Conservation (phyloP, 2,113 vertebrate species). For the Coryphaenoides rupestris region DNA sequence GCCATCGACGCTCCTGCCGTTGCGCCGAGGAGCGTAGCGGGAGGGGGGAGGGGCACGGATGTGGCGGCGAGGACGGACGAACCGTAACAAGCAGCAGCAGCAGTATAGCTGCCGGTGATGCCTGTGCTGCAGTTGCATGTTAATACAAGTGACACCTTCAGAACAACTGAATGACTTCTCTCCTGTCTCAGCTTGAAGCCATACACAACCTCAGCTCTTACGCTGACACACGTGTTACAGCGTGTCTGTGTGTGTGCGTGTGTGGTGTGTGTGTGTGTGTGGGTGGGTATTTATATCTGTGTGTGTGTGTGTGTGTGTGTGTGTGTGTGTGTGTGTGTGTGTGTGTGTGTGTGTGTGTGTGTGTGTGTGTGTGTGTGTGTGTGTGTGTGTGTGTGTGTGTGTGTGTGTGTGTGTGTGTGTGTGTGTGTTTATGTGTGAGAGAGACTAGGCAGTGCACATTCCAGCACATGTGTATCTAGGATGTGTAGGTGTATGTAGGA, state of each 20-base stretch:
- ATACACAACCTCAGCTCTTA: neutral
- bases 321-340: slow-evolving; percentile 2
- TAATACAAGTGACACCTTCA: too few relatives aligned
- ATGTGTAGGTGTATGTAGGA: neutral
- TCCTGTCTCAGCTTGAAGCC: slow-evolving; percentile 35
- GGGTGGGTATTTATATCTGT: neutral
- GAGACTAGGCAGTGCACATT: neutral
- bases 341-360: slow-evolving; percentile 3
- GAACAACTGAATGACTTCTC: slow-evolving; percentile 23
- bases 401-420: slow-evolving; percentile 1
- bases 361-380: slow-evolving; percentile 3
- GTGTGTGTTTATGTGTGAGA: neutral
- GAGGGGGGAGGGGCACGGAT: too few relatives aligned
- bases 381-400: slow-evolving; percentile 1
- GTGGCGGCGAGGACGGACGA: too few relatives aligned
- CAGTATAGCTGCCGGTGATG: neutral
- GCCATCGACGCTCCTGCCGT: too few relatives aligned
- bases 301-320: neutral
- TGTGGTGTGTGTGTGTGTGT: neutral
- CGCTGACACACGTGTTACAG: slow-evolving; percentile 19
- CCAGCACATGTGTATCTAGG: neutral
- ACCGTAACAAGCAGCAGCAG: too few relatives aligned
- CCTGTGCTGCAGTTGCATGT: too few relatives aligned
- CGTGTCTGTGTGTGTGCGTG: slow-evolving; percentile 5
- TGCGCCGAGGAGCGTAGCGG: too few relatives aligned